Evolutionary conservation across 2,113 vertebrate genomes (phyloP).

Genomic region (Aramus guarauna): DNA sequence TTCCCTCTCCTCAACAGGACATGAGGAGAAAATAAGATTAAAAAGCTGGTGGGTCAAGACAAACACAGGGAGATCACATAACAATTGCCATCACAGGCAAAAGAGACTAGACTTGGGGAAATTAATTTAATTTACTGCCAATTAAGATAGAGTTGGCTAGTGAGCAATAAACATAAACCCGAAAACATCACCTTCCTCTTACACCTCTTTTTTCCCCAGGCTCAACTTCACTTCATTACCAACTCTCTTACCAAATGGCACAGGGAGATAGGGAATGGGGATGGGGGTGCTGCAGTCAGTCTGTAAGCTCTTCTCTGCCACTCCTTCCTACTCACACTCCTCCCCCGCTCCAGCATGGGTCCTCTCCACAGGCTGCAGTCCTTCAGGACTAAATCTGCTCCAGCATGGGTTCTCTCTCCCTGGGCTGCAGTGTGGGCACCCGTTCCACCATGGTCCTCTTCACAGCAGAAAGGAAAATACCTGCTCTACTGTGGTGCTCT

Average conservation of each 20-base stretch:
- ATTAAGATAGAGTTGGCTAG: too few relatives aligned
- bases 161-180: neutral
- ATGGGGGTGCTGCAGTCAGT: neutral
- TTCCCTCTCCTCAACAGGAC: neutral
- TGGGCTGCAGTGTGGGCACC: neutral
- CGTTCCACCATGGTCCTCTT: neutral
- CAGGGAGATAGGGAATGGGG: too few relatives aligned
- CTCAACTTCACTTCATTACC: neutral
- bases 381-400: neutral
- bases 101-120: neutral
- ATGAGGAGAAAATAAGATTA: neutral
- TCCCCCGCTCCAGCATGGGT: neutral
- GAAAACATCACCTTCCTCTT: neutral
- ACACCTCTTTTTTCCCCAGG: neutral
- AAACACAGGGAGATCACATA: neutral
- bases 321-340: neutral
- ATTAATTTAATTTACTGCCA: neutral
- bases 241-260: too few relatives aligned
- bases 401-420: neutral
- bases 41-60: neutral
- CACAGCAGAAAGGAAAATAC: neutral
- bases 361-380: neutral
- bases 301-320: neutral
- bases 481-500: neutral
- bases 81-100: neutral